These are phyloP conservation scores for Heliconius charithonia DNA, from an alignment of 2,888 invertebrate species.

Conservation along the genomic window DNA sequence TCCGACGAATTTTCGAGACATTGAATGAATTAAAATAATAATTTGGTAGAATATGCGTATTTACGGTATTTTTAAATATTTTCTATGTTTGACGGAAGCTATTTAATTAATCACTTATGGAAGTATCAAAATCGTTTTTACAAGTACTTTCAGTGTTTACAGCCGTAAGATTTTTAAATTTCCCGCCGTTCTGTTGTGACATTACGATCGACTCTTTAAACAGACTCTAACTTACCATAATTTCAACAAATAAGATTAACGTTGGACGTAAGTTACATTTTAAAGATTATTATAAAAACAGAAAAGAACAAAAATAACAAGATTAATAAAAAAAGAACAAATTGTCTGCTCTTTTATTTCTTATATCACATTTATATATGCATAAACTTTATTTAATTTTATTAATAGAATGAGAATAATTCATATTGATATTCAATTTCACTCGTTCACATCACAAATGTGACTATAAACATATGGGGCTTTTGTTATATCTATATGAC, in stretches of 20 bases:
- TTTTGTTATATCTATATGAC: neutral
- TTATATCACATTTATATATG: neutral
- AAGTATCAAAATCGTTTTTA: neutral
- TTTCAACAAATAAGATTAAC: neutral
- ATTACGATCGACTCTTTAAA: neutral
- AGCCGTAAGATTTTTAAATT: neutral
- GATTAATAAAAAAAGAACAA: neutral
- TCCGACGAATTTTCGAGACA: too few species aligned
- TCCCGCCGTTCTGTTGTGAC: neutral
- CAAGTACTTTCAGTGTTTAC: neutral
- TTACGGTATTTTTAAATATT: too few species aligned
- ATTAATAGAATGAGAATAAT: neutral
- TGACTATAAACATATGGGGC: neutral
- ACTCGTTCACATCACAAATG: neutral
- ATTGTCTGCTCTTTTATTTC: neutral
- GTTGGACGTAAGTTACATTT: neutral
- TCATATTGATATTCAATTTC: neutral
- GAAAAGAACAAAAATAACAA: neutral
- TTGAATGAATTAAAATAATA: too few species aligned
- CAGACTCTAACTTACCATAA: neutral
- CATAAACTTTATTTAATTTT: neutral
- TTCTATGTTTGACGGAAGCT: too few species aligned
- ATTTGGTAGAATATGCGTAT: too few species aligned
- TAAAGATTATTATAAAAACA: neutral
- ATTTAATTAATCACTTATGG: too few species aligned